Evolutionary conservation across 2,888 invertebrate genomes (phyloP).

Genomic region (Caenorhabditis sp.): DNA sequence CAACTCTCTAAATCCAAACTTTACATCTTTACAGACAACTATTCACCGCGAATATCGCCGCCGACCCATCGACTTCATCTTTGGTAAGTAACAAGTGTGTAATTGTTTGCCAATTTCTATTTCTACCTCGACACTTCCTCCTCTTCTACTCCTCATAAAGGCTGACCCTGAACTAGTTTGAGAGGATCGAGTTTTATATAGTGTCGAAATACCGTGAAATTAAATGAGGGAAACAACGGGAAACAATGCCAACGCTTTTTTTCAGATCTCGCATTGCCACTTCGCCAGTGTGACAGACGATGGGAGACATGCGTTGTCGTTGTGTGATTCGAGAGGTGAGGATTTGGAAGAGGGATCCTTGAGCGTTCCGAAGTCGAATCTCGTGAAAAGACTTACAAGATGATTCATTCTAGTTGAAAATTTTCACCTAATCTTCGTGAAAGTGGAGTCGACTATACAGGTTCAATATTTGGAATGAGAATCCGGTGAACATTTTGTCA

Average conservation of each 20-base stretch:
- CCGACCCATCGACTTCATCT: slow-evolving; percentile 61
- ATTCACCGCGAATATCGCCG: slow-evolving; percentile 45
- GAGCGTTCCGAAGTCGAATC: no score
- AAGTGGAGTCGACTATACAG: no score
- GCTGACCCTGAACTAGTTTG: slow-evolving; percentile 57
- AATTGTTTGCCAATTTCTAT: slow-evolving; percentile 42
- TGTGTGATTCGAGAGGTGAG: slow-evolving; percentile 49
- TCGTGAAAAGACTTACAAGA: no score
- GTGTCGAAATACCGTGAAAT: slow-evolving; percentile 5
- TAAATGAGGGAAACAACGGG: background rate
- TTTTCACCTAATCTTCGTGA: no score
- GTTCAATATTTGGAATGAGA: no score
- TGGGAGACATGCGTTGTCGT: slow-evolving; percentile 56
- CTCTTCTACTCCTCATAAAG: background rate
- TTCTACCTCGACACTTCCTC: slow-evolving; percentile 22
- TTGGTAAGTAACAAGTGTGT: slow-evolving; percentile 50
- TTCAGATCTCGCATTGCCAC: slow-evolving; percentile 68
- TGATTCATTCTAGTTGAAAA: no score
- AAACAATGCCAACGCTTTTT: background rate
- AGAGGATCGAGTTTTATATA: slow-evolving; percentile 7
- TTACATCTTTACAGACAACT: slow-evolving; percentile 42
- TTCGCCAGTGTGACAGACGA: slow-evolving; percentile 53
- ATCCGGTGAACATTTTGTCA: no score
- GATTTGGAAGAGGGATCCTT: background rate
- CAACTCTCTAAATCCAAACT: background rate